phyloP scores from a whole-genome alignment of 2,888 invertebrate genomes.

The Gastracanthus pulcherrimus region DNA sequence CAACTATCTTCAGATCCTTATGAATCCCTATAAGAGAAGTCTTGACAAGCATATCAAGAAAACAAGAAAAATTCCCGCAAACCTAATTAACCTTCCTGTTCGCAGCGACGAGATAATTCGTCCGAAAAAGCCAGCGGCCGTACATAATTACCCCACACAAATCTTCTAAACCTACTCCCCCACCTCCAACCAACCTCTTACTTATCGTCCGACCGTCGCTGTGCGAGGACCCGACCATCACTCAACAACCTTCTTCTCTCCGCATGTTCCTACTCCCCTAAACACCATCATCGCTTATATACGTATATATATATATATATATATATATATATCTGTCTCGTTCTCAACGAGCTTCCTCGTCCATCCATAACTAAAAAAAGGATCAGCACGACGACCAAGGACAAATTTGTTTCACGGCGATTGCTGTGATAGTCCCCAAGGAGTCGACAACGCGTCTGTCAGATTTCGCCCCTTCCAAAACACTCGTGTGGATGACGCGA shows the following conservation, averaged over 20 bases:
- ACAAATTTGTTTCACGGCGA: background rate
- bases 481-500: no score
- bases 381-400: background rate
- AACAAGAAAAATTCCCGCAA: background rate
- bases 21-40: no score
- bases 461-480: conserved; percentile 13
- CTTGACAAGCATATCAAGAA: no score
- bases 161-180: no score
- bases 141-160: background rate
- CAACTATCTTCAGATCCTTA: no score
- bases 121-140: background rate
- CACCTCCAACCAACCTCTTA: no score
- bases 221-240: background rate
- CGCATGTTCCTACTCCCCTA: no score
- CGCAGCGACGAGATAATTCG: background rate
- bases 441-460: background rate
- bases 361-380: background rate
- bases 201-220: background rate
- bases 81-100: background rate
- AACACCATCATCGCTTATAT: background rate
- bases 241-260: no score
- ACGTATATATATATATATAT: no score
- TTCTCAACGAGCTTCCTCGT: background rate
- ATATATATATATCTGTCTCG: no score
- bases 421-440: background rate